These are phyloP conservation scores for Punctoribates punctum DNA, from an alignment of 2,888 invertebrate genomes.

Conservation along the genomic window DNA sequence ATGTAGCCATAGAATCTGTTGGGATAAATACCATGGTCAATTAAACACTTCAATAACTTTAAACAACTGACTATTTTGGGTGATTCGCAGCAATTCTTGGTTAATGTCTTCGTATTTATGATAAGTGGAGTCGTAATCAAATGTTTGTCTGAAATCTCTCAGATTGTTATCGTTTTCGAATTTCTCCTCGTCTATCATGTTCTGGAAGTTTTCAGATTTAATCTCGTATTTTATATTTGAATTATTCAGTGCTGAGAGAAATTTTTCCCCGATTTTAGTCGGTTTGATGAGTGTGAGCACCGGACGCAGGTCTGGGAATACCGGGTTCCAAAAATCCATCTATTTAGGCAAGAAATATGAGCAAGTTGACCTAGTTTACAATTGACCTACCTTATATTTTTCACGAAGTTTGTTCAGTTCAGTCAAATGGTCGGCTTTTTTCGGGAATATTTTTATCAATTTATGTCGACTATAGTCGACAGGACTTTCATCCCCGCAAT, in stretches of 20 bases:
- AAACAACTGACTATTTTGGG: background rate
- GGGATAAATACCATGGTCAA: background rate
- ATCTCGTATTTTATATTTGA: slow-evolving; percentile 35
- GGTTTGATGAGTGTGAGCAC: slow-evolving; percentile 34
- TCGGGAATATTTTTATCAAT: slow-evolving; percentile 28
- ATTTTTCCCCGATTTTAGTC: background rate
- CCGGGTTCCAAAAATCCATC: slow-evolving; percentile 41
- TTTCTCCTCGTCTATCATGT: slow-evolving; percentile 17
- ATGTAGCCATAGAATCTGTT: background rate
- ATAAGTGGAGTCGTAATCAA: slow-evolving; percentile 37
- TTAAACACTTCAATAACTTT: background rate
- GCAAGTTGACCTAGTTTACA: background rate
- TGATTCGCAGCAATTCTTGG: background rate
- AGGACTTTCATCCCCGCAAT: background rate
- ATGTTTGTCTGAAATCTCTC: background rate
- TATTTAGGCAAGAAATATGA: background rate
- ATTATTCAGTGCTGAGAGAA: slow-evolving; percentile 19
- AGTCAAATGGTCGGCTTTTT: background rate
- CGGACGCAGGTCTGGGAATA: slow-evolving; percentile 13
- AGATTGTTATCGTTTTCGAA: background rate
- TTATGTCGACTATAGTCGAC: slow-evolving; percentile 32
- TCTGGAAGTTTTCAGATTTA: slow-evolving; percentile 4
- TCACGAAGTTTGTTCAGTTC: background rate
- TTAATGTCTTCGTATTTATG: slow-evolving; percentile 37
- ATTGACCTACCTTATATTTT: background rate